Base-by-base conservation (phyloP, 2,797 vertebrate genomes). In the Pteronotus mesoamericanus region DNA sequence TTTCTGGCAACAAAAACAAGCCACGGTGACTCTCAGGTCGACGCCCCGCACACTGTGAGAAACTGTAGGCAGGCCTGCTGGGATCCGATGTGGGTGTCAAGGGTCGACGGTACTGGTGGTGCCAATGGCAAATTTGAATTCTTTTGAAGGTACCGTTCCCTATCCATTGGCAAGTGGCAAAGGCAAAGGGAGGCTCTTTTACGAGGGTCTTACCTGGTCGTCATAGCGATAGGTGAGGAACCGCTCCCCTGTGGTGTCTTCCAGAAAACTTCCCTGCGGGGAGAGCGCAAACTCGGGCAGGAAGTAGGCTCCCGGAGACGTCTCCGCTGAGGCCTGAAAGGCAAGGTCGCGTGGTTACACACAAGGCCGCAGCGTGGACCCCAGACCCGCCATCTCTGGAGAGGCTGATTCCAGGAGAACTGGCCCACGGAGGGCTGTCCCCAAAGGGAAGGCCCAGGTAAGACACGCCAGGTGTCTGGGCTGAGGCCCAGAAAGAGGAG, bases 231-330 rank as follows among this genome's bases (percentile, higher is more conserved):
- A 99, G 1, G 99, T 99, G 71, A 99, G 99, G 96, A 99, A 99
- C 97, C 99, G 99, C 29, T 99, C 99, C 82, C 99, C 99, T 0
- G 99, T 99, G 2, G 99, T 99, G 2, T 99, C 99, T 97, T 99
- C 99, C 74, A 99, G 98, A 96, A 99, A 99, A 97, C 99, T 99
- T 94, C 99, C 99, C 98, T 99, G 99, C 10, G 99, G 99, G 51
- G 99, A 99, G 69, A 99, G 99, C 2, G 99, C 99, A 89, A 99
- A 99, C 98, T 99, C 99, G 0, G 99, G 99, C 96, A 99, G 98
- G 98, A 99, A 99, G 97, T 99, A 99, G 26, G 99, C 99, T 59
- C 98, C 98, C 90, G 99, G 99, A 44, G 98, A 98, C 96, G 99
- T 99, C 95, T 98, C 98, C 16, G 98, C 98, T 91, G 87, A 91